Conservation (phyloP, 2,888 invertebrate species). For the Lissonota sp. region DNA sequence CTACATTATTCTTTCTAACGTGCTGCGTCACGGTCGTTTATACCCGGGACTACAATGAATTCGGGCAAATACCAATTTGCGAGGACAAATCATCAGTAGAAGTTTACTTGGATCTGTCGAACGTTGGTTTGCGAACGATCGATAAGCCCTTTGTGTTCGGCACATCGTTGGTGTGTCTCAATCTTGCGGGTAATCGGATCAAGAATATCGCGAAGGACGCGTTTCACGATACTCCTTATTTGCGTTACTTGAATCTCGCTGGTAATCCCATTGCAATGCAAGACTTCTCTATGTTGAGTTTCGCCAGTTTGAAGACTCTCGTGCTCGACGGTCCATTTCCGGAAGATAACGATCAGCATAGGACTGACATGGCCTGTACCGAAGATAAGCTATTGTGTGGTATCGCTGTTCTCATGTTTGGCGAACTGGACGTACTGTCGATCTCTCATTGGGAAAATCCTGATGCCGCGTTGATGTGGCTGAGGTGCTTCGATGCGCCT, state of each 20-base stretch:
- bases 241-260: constrained; percentile 9
- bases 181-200: constrained; percentile 23
- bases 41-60: background rate
- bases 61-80: background rate
- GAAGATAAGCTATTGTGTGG: background rate
- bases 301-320: background rate
- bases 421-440: constrained; percentile 6
- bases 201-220: background rate
- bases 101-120: constrained; percentile 38
- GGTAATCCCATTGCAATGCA: background rate
- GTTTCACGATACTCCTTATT: background rate
- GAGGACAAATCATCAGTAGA: constrained; percentile 4
- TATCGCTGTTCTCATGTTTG: background rate
- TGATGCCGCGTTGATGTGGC: background rate
- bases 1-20: background rate
- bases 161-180: constrained; percentile 27
- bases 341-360: background rate
- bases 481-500: constrained; percentile 2
- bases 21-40: background rate
- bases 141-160: constrained; percentile 11
- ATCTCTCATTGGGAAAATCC: background rate
- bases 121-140: constrained; percentile 3
- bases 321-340: background rate
- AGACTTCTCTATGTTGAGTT: background rate
- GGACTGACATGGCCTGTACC: background rate